These are phyloP conservation scores for Artibeus jamaicensis DNA, from an alignment of 2,797 vertebrate species.

Conservation along the genomic window DNA sequence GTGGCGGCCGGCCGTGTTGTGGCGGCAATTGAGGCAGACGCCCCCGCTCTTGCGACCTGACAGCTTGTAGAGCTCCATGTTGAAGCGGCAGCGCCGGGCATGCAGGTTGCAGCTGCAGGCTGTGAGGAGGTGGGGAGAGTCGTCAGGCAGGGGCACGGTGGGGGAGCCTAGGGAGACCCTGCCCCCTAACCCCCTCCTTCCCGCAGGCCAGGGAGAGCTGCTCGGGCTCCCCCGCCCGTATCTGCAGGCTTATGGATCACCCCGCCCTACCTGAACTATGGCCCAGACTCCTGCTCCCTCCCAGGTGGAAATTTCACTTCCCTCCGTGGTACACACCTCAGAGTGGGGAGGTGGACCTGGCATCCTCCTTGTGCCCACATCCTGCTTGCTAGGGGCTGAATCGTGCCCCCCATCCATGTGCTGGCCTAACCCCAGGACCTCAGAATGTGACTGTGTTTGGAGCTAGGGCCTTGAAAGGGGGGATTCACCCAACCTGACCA, in stretches of 20 bases:
- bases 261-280: not conserved
- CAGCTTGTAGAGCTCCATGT: constrained; percentile 98
- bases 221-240: no score
- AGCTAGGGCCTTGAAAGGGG: not conserved
- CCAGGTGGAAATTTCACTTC: not conserved
- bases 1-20: constrained; percentile 96
- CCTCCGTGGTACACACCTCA: not conserved
- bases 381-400: not conserved
- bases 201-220: not conserved
- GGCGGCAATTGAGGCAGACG: constrained; percentile 96
- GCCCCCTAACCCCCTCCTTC: not conserved
- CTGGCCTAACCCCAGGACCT: not conserved
- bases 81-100: constrained; percentile 95
- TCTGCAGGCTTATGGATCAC: not conserved
- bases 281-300: not conserved
- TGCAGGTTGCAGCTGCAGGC: constrained; percentile 98
- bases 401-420: not conserved
- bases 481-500: not conserved
- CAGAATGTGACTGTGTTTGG: not conserved
- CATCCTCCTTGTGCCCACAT: not conserved
- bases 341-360: not conserved
- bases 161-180: fast-evolving
- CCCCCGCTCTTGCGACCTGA: constrained; percentile 95
- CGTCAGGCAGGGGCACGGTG: not conserved
- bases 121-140: constrained; percentile 68